Evolutionary conservation across 2,113 vertebrate genomes (phyloP).

Genomic region (Ahaetulla prasina): DNA sequence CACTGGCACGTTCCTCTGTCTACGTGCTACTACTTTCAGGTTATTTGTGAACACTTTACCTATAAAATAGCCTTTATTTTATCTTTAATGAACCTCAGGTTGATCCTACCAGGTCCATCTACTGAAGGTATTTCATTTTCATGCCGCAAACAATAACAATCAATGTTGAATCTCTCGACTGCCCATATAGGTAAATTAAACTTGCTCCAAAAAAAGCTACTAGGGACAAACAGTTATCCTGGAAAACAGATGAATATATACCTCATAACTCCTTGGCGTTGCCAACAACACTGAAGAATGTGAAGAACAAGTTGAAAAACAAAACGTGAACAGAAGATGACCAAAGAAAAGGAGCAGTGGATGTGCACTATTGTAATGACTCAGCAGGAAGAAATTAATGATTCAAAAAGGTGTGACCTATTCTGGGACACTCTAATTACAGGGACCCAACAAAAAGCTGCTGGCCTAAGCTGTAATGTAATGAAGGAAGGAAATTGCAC

Average conservation of each 20-base stretch:
- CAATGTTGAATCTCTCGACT: background rate
- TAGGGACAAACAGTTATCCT: background rate
- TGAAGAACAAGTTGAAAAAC: background rate
- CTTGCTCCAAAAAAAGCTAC: background rate
- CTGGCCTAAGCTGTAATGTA: slow-evolving; percentile 5
- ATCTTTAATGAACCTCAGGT: background rate
- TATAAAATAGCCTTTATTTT: background rate
- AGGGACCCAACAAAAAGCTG: background rate
- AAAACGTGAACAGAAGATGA: background rate
- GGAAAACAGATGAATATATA: background rate
- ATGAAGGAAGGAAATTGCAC: background rate
- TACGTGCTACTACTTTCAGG: background rate
- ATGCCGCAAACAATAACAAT: background rate
- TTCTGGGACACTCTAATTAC: background rate
- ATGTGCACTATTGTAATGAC: background rate
- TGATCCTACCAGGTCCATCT: background rate
- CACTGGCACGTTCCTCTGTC: background rate
- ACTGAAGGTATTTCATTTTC: background rate
- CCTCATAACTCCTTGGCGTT: background rate
- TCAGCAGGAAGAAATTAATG: slow-evolving; percentile 9
- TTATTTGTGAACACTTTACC: background rate
- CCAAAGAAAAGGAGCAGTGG: background rate
- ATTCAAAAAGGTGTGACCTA: slow-evolving; percentile 6
- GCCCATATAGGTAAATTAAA: background rate
- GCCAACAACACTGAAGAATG: background rate